Conservation (phyloP, 2,113 vertebrate genomes). For the Mirounga angustirostris region DNA sequence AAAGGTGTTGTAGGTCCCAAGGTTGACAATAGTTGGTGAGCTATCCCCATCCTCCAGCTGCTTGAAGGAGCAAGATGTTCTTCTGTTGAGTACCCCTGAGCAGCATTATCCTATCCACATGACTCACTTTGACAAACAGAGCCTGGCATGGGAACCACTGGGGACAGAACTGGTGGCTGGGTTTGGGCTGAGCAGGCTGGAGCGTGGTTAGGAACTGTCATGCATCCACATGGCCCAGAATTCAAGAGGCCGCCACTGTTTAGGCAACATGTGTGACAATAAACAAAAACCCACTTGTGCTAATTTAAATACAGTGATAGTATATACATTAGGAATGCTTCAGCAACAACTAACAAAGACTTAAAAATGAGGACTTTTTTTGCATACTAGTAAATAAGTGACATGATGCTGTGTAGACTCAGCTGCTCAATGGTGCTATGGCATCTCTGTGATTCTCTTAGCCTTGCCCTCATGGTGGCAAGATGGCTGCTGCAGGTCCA, state of each 20-base stretch:
- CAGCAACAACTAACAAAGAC: background rate
- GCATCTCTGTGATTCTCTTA: background rate
- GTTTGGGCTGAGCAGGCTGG: background rate
- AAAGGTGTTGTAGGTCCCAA: background rate
- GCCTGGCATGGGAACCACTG: background rate
- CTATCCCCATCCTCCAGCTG: background rate
- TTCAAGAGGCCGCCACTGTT: background rate
- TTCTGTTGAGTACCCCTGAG: background rate
- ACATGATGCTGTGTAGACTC: background rate
- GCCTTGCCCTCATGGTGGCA: background rate
- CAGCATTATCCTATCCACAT: background rate
- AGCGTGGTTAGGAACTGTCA: background rate
- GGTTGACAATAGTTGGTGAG: background rate
- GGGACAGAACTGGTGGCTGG: background rate
- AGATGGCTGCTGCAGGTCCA: background rate
- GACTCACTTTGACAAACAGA: background rate
- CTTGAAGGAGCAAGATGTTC: background rate
- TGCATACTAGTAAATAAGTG: background rate
- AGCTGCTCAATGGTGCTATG: background rate
- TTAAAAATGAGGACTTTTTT: background rate
- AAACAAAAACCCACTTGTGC: background rate
- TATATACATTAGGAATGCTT: background rate
- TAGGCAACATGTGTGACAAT: background rate
- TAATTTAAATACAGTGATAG: background rate
- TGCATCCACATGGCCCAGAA: background rate